phyloP scores from a whole-genome alignment of 2,113 vertebrate genomes.

The Passer montanus region DNA sequence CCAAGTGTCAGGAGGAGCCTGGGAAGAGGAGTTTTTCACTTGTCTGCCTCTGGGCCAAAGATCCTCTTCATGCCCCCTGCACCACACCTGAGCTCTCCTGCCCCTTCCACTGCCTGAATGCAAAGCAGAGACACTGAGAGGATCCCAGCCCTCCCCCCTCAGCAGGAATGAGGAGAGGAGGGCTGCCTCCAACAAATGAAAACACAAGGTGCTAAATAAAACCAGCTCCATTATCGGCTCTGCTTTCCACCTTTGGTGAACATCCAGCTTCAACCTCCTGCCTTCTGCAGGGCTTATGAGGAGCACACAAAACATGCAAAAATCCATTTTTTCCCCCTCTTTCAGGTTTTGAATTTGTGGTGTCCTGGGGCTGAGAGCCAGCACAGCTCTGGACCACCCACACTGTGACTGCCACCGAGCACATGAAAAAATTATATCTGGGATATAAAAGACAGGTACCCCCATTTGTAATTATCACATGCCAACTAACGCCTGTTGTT shows the following conservation, averaged over 20 bases:
- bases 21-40: background rate
- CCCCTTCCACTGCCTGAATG: background rate
- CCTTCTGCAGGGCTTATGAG: background rate
- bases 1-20: background rate
- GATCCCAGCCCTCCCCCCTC: background rate
- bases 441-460: background rate
- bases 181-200: background rate
- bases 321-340: rapidly evolving
- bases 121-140: rapidly evolving
- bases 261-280: background rate
- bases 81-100: rapidly evolving
- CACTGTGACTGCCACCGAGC: rapidly evolving
- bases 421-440: rapidly evolving
- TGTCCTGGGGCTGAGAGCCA: background rate
- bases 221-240: background rate
- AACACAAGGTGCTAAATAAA: background rate
- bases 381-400: background rate
- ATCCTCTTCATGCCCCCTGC: background rate
- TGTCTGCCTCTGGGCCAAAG: background rate
- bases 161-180: rapidly evolving
- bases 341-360: background rate
- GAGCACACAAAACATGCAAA: background rate
- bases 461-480: background rate
- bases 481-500: background rate
- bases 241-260: background rate